These are phyloP conservation scores for Epistrophe eligans DNA, from an alignment of 2,888 invertebrate species.

Conservation along the genomic window DNA sequence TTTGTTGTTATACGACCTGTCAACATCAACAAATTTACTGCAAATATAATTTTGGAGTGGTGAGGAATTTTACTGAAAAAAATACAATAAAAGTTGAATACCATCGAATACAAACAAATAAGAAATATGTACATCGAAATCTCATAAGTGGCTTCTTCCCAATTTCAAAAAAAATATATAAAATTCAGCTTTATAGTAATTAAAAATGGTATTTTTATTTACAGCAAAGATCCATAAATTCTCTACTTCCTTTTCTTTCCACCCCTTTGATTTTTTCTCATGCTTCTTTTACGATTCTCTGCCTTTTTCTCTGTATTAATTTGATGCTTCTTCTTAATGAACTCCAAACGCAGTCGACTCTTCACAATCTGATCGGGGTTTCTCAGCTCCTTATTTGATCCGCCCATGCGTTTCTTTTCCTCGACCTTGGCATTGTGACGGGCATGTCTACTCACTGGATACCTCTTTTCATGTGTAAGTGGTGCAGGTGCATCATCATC, in stretches of 20 bases:
- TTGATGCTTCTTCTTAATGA: slow-evolving; percentile 87
- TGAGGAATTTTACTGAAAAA: no score
- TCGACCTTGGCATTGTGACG: slow-evolving; percentile 91
- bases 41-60: no score
- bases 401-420: slow-evolving; percentile 85
- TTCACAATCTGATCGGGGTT: slow-evolving; percentile 92
- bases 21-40: no score
- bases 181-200: neutral
- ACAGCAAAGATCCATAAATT: neutral
- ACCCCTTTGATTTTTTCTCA: slow-evolving; percentile 80
- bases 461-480: slow-evolving; percentile 80
- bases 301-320: slow-evolving; percentile 84
- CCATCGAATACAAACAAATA: no score
- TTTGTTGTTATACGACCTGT: no score
- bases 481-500: slow-evolving; percentile 80
- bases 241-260: slow-evolving; percentile 51
- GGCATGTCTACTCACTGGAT: slow-evolving; percentile 89
- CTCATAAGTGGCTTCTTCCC: no score
- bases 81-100: no score
- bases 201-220: slow-evolving; percentile 24
- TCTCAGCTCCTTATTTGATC: slow-evolving; percentile 87
- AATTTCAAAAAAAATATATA: neutral
- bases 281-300: slow-evolving; percentile 82
- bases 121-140: no score
- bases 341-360: slow-evolving; percentile 85